These are phyloP conservation scores for Leptoclinus maculatus DNA, from an alignment of 2,797 vertebrate species.

Conservation along the genomic window DNA sequence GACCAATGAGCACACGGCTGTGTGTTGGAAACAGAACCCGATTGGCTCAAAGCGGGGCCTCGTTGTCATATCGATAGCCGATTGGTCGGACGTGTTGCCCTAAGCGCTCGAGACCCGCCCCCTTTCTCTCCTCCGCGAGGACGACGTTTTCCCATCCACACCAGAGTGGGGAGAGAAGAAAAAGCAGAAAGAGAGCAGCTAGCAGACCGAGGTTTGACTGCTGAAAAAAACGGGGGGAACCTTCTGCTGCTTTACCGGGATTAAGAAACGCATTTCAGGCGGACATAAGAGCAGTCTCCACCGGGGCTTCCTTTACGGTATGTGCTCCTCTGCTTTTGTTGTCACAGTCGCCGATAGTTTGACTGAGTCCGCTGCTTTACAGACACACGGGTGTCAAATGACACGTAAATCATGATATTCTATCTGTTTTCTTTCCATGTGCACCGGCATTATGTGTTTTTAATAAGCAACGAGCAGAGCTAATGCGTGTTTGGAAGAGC, in stretches of 20 bases:
- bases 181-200: slow-evolving; percentile 31
- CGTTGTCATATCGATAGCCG: not conserved
- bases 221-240: slow-evolving; percentile 1
- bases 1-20: slow-evolving; percentile 45
- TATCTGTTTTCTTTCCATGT: not conserved
- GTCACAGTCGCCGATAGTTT: slow-evolving; percentile 43
- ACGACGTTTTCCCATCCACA: slow-evolving; percentile 60
- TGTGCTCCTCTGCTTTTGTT: slow-evolving; percentile 42
- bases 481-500: fast-evolving
- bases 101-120: slow-evolving; percentile 39
- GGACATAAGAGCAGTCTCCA: not conserved
- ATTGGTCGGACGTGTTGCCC: slow-evolving; percentile 52
- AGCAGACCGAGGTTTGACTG: slow-evolving; percentile 4
- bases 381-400: slow-evolving; percentile 70
- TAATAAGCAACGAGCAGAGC: not conserved
- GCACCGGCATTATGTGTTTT: not conserved
- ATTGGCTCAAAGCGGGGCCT: slow-evolving; percentile 41
- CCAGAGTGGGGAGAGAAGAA: slow-evolving; percentile 43
- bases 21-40: not conserved
- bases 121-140: slow-evolving; percentile 39
- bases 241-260: not conserved
- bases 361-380: slow-evolving; percentile 32
- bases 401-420: slow-evolving; percentile 36
- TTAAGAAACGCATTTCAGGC: not conserved
- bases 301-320: slow-evolving; percentile 51